Percentiles rank a stretch among this genome's conserved stretches.
Conservation (phyloP, 2,113 vertebrate species). For the Callipepla squamata region DNA sequence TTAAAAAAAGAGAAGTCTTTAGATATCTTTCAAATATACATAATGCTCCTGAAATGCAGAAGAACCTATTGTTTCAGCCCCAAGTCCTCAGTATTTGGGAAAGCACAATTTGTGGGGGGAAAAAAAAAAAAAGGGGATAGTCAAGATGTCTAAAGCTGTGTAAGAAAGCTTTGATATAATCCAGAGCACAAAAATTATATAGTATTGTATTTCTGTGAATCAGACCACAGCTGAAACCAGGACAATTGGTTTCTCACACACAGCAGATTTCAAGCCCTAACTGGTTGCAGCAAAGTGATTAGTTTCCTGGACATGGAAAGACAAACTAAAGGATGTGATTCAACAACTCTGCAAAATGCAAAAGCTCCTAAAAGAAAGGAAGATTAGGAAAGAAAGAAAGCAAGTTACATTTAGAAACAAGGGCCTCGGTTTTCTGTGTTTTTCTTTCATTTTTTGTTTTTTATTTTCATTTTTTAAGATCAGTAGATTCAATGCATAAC, state of each 20-base stretch:
- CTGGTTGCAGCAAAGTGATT: slow-evolving; percentile 12
- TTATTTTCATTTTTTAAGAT: neutral
- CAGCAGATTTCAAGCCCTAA: slow-evolving; percentile 33
- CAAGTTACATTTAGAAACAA: neutral
- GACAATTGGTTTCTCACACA: slow-evolving; percentile 1
- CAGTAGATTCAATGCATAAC: neutral
- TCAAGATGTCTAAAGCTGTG: neutral
- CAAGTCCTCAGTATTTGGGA: neutral
- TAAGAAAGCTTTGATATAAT: neutral
- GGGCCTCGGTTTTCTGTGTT: neutral
- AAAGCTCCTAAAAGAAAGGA: neutral
- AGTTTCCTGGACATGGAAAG: neutral
- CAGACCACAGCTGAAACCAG: slow-evolving; percentile 37
- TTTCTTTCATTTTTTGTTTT: neutral
- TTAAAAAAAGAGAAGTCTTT: neutral
- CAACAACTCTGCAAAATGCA: neutral
- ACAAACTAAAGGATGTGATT: slow-evolving; percentile 6
- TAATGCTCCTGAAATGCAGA: neutral
- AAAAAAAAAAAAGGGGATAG: neutral
- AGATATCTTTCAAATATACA: slow-evolving; percentile 6
- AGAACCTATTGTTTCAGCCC: neutral
- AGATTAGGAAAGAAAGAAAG: neutral
- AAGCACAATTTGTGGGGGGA: neutral
- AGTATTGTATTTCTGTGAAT: slow-evolving; percentile 22
- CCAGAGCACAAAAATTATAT: slow-evolving; percentile 37